Base-by-base conservation (phyloP, 2,113 vertebrate species). In the Cynocephalus volans region DNA sequence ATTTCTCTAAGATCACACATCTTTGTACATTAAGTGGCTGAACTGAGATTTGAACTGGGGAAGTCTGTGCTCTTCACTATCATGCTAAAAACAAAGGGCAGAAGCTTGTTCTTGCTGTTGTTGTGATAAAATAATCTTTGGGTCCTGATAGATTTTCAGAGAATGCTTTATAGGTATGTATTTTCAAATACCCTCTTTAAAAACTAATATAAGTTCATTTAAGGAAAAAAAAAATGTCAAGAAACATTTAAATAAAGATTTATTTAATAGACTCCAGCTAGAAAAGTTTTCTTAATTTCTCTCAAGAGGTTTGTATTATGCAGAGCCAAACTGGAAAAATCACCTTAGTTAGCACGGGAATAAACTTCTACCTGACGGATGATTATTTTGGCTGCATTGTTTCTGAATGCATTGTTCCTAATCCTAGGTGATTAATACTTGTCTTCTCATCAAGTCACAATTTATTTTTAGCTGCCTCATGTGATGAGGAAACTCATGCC, bases 251-350 rank as follows among this genome's bases (percentile, higher is more conserved):
- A 31, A 41, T 73, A 93, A 85, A 45, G 56, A 50, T 73, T 88
- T 83, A 69, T 70, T 72, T 88, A 52, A 69, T 54, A 60, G 52
- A 96, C 45, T 69, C 5, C 58, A 73, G 11, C 23, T 54, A 48
- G 56, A 92, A 85, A 84, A 67, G 3, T 65, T 56, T 50, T 76
- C 41, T 58, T 80, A 60, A 50, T 93, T 90, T 85, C 85, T 41
- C 21, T 87, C 54, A 54, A 8, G 45, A 90, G n/a, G 17, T 87
- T 88, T 83, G 65, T 76, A 56, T 36, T 76, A 69, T 81, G 19
- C 21, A 73, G 6, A 70, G 9, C 28, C 24, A 28, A 31, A 48
- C 33, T 83, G 48, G 50, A 77, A 90, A 93, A 90, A 86, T 85
- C 10, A 79, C 28, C 33, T 3, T 24, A 28, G n/a, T 72, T n/a